A percentile compares a stretch with the other conserved stretches of the same genome.
Conservation (phyloP, 2,888 invertebrate genomes). For the Antheraea assamensis region DNA sequence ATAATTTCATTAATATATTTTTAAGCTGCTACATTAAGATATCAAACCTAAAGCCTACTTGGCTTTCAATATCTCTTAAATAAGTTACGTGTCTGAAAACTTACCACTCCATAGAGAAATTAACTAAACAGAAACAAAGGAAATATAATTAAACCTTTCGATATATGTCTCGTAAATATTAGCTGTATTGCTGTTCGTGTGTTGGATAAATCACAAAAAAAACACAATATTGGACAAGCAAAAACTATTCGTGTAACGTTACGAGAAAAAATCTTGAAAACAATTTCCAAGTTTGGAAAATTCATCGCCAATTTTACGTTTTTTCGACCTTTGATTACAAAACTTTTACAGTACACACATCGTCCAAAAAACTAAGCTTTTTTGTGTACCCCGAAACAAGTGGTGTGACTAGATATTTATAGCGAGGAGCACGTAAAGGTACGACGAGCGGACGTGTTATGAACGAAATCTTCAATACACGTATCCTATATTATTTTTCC, state of each 20-base stretch:
- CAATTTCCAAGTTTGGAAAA: constrained; percentile 14
- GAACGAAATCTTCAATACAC: neutral
- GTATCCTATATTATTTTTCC: constrained; percentile 1
- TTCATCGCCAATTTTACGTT: constrained; percentile 33
- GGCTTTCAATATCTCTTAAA: too few species aligned
- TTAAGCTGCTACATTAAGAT: too few species aligned
- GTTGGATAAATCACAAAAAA: neutral
- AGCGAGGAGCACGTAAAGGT: neutral
- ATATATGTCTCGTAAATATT: too few species aligned
- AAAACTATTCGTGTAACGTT: neutral
- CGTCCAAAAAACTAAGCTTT: constrained; percentile 60
- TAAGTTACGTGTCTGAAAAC: too few species aligned
- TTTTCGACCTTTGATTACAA: constrained; percentile 63
- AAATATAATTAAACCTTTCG: too few species aligned
- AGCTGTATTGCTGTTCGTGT: too few species aligned
- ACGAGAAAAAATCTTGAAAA: constrained; percentile 10
- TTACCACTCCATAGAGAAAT: too few species aligned
- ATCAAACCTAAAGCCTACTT: too few species aligned
- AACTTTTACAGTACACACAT: constrained; percentile 59
- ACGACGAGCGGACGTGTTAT: neutral
- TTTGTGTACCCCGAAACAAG: constrained; percentile 47
- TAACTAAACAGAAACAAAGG: too few species aligned
- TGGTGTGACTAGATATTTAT: constrained; percentile 41
- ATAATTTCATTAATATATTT: too few species aligned
- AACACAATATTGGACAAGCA: neutral